phyloP scores from a whole-genome alignment of 2,888 invertebrate species.

The Neoascia interrupta region DNA sequence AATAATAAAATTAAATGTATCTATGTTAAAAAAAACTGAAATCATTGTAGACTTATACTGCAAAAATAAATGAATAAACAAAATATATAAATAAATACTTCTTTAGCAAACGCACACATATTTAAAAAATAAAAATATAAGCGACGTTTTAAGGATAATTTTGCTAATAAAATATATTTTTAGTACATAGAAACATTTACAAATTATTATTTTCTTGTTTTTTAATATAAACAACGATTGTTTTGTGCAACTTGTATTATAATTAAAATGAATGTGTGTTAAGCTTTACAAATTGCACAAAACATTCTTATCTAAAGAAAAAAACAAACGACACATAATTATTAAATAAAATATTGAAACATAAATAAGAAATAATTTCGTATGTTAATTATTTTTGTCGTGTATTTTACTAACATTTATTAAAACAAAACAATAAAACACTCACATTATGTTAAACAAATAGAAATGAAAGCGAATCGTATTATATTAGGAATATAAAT shows the following conservation, averaged over 20 bases:
- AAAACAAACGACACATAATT: conserved; percentile 12
- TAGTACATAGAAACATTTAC: conserved; percentile 33
- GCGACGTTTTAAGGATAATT: conserved; percentile 58
- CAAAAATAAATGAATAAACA: background rate
- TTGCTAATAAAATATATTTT: conserved; percentile 59
- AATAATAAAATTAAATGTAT: conserved; percentile 43
- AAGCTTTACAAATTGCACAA: conserved; percentile 54
- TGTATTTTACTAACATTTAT: conserved; percentile 29
- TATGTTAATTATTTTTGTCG: too few relatives aligned
- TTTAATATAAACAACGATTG: conserved; percentile 38
- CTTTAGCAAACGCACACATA: conserved; percentile 54
- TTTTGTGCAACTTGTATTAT: conserved; percentile 62
- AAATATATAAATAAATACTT: conserved; percentile 19
- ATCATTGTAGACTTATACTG: conserved; percentile 18
- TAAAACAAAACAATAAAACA: background rate
- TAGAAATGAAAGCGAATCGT: conserved; percentile 28
- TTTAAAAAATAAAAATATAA: conserved; percentile 21
- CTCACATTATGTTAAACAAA: background rate
- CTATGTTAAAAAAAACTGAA: conserved; percentile 33
- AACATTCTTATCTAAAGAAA: conserved; percentile 33
- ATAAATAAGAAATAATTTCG: too few relatives aligned
- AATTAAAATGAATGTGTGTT: conserved; percentile 5
- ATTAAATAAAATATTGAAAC: conserved; percentile 2
- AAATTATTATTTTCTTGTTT: conserved; percentile 14
- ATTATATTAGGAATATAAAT: conserved; percentile 17